Evolutionary conservation across 2,888 invertebrate genomes (phyloP).

Genomic region (Abscondita cerata): DNA sequence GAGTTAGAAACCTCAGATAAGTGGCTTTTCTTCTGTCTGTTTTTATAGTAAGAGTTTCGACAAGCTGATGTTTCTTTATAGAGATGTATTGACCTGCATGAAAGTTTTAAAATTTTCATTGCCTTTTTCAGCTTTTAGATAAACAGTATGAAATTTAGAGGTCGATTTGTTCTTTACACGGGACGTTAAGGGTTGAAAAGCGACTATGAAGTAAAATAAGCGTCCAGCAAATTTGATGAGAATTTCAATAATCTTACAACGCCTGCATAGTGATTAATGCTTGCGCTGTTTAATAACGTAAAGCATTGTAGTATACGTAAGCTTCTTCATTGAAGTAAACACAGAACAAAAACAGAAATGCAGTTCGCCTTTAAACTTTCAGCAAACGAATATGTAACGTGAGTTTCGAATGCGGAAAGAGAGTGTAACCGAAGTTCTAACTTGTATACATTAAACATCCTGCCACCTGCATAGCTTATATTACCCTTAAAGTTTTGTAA

Average conservation of each 20-base stretch:
- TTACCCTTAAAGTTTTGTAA: constrained; percentile 29
- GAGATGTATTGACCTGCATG: constrained; percentile 17
- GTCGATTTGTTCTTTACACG: constrained; percentile 10
- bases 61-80: constrained; percentile 18
- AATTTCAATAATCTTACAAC: constrained; percentile 16
- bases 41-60: constrained; percentile 6
- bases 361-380: constrained; percentile 20
- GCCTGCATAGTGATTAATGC: constrained; percentile 15
- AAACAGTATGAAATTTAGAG: constrained; percentile 18
- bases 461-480: constrained; percentile 39
- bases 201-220: neutral
- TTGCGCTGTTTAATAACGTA: constrained; percentile 21
- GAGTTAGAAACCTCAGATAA: neutral
- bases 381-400: constrained; percentile 17
- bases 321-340: neutral
- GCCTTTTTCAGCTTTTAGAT: constrained; percentile 21
- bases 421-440: constrained; percentile 25
- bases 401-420: neutral
- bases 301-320: constrained; percentile 1
- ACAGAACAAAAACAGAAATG: no score
- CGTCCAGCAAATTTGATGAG: constrained; percentile 14
- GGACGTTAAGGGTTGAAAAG: no score
- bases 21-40: constrained; percentile 1
- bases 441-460: constrained; percentile 38
- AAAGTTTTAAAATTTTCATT: constrained; percentile 20